Base-by-base conservation (phyloP, 2,888 invertebrate genomes). In the Notocelia uddmanniana region DNA sequence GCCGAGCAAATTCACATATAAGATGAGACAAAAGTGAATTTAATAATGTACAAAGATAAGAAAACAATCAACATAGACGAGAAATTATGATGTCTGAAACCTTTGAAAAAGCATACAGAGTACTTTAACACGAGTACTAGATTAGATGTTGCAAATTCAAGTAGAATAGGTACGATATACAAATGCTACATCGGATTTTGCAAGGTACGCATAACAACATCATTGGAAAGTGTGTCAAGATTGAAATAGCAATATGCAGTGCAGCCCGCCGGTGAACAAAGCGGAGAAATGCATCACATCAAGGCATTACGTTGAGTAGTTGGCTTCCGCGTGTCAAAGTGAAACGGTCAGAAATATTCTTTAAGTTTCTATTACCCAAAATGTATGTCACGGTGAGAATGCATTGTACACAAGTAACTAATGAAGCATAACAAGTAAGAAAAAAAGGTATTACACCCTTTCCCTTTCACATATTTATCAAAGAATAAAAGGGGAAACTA, bases 161-260 rank as follows among this genome's bases (percentile, higher is more conserved):
- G 76, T 79, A 82, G 77, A 79, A 75, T 79, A 82, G 77, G 78
- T 80, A 60, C 34, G 58, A 79, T 79, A 79, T 80, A 84, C 81
- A 82, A 81, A 80, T 82, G 83, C 89, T 87, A 88, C 89, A 86
- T 86, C 79, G 89, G 83, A 85, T 91, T 89, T 91, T 88, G 91
- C 89, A 91, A 91, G 88, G 80, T 82, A 88, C 87, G 89, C 91
- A 89, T 89, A 90, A 90, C 89, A 89, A 89, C 89, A 88, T 83
- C 85, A 87, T 90, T 91, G 83, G 92, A 93, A 93, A 93, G 92
- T 92, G 87, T 92, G 93, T 92, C 93, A 93, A 91, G 91, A 91
- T 85, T 91, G 91, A 91, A 89, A 87, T 89, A 87, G 87, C 83
- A 85, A 82, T 84, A 80, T 83, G 83, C 82, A 83, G 81, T 80